Evolutionary conservation across 2,113 vertebrate species (phyloP).

Genomic region (Delphinus delphis): DNA sequence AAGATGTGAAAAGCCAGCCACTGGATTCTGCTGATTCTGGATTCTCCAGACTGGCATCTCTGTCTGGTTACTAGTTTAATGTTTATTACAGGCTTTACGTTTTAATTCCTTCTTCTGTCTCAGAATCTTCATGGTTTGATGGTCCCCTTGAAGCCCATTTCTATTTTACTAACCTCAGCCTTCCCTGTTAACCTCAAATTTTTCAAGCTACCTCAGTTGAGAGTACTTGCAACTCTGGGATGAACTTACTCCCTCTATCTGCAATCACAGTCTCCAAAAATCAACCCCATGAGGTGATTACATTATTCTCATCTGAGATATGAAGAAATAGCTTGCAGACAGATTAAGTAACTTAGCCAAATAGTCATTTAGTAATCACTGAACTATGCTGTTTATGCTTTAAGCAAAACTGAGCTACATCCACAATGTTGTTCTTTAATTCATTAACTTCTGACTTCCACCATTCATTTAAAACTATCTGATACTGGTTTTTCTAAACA

Average conservation of each 20-base stretch:
- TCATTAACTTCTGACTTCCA: constrained; percentile 40
- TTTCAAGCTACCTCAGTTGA: not conserved
- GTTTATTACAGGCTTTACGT: not conserved
- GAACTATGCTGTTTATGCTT: constrained; percentile 8
- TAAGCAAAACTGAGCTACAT: not conserved
- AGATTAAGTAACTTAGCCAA: not conserved
- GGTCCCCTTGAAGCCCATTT: not conserved
- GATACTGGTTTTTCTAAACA: constrained; percentile 52
- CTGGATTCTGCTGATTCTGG: not conserved
- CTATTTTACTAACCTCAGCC: not conserved
- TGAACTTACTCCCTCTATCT: not conserved
- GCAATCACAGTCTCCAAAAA: not conserved
- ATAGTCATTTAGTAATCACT: not conserved
- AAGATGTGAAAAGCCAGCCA: not conserved
- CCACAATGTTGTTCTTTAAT: not conserved
- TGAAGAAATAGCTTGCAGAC: not conserved
- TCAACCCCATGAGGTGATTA: not conserved
- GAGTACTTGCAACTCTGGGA: not conserved
- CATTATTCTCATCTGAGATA: not conserved
- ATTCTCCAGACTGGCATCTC: not conserved
- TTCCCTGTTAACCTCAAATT: not conserved
- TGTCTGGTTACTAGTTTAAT: not conserved
- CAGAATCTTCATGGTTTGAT: not conserved
- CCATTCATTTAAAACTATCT: constrained; percentile 38
- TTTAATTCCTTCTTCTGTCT: not conserved